These are phyloP conservation scores for Sparus aurata DNA, from an alignment of 2,797 vertebrate species.

Conservation along the genomic window DNA sequence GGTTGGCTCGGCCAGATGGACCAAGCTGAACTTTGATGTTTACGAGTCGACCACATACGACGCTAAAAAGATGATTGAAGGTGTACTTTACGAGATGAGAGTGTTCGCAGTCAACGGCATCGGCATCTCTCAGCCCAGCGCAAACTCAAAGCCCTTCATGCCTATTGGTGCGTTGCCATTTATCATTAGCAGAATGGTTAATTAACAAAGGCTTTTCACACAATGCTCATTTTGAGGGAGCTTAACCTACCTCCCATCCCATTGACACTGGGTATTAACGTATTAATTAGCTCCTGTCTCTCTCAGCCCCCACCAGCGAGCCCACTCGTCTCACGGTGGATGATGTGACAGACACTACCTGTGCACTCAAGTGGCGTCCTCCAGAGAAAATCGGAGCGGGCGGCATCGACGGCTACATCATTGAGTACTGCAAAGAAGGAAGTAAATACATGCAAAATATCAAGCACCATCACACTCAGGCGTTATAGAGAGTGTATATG, in stretches of 20 bases:
- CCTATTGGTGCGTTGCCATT: conserved; percentile 88
- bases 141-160: conserved; percentile 92
- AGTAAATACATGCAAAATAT: conserved; percentile 80
- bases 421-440: conserved; percentile 92
- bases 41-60: conserved; percentile 87
- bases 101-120: conserved; percentile 92
- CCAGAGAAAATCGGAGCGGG: conserved; percentile 90
- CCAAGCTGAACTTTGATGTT: conserved; percentile 93
- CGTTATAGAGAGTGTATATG: too few relatives aligned
- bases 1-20: conserved; percentile 90
- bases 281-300: conserved; percentile 70
- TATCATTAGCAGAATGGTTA: conserved; percentile 66
- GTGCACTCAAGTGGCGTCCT: conserved; percentile 91
- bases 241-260: conserved; percentile 62
- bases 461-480: not conserved
- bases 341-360: conserved; percentile 91
- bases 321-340: conserved; percentile 89
- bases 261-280: conserved; percentile 58
- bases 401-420: conserved; percentile 92
- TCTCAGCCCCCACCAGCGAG: conserved; percentile 88
- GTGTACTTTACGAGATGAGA: conserved; percentile 92
- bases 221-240: conserved; percentile 63
- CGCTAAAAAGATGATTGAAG: conserved; percentile 94
- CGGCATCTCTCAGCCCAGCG: conserved; percentile 90
- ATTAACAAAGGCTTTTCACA: conserved; percentile 69